Base-by-base conservation (phyloP, 2,888 invertebrate species). In the Salpingus planirostris region DNA sequence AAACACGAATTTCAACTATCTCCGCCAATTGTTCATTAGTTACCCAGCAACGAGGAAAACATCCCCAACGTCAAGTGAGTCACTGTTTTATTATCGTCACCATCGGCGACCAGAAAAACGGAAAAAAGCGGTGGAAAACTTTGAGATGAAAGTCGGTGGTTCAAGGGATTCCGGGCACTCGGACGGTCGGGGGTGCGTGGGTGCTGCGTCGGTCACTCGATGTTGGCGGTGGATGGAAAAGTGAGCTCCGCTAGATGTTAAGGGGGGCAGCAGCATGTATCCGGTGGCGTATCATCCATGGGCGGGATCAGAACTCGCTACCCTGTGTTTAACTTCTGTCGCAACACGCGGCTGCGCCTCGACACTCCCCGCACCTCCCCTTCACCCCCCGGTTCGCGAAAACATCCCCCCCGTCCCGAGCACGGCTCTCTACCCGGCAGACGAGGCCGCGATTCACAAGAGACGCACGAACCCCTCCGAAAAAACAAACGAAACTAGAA, bases 291-390 rank as follows among this genome's bases (percentile, higher is more conserved):
- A 54, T 57, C 54, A 53, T 56, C 54, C 52, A 54, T 51, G 46
- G 61, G 62, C 60, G 62, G 64, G 62, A 61, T 62, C 61, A 61
- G 58, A 59, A 45, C 52, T 57, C 57, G 60, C 61, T 55, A 59
- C 60, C 61, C 64, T 57, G 62, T 62, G 61, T 64, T 64, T 64
- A 64, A 64, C 64, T 64, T 61, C 60, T 62, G 60, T 58, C 44
- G 42, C 50, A 45, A 44, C 48, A 47, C 48, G 56, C 60, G 57
- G 42, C 55, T 56, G 57, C 57, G 59, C 56, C 46, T 40, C 49
- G 7, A 38, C 41, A 43, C 41, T 40, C 49, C 31, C 37, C 40
- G 31, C 33, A 31, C 40, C 39, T 35, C 43, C 47, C 34, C 45
- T 34, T 29, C 13, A 21, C 21, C 29, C 27, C 13, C 32, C 11